Conservation (phyloP, 2,797 vertebrate species). For the Coregonus sp. region DNA sequence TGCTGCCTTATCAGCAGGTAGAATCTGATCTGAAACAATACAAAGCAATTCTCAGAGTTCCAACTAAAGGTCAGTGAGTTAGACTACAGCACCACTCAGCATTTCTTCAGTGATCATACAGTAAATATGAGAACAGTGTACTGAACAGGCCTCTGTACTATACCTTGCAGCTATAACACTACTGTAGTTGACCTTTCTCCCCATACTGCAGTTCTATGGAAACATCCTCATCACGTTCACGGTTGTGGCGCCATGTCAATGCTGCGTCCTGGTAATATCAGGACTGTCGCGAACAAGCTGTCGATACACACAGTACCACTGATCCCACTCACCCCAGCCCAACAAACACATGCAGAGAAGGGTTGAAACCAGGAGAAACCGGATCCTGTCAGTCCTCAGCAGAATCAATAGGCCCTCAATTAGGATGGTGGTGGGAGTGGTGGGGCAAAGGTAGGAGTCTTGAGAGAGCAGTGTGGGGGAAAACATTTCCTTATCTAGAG, state of each 20-base stretch:
- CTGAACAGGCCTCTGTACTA: neutral
- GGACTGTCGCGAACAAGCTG: neutral
- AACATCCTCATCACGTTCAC: neutral
- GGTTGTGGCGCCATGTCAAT: neutral
- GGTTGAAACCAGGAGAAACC: slow-evolving; percentile 4
- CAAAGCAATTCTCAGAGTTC: neutral
- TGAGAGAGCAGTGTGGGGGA: neutral
- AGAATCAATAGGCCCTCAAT: slow-evolving; percentile 31
- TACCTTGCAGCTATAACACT: no score
- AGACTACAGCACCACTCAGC: neutral
- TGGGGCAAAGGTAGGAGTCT: neutral
- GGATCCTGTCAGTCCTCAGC: slow-evolving; percentile 11
- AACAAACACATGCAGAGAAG: slow-evolving; percentile 6
- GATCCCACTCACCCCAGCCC: neutral
- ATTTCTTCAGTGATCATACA: neutral
- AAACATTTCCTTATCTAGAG: slow-evolving; percentile 16
- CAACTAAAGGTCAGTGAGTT: neutral
- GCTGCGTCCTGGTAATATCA: neutral
- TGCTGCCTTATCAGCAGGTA: neutral
- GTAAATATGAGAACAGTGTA: neutral
- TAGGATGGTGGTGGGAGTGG: neutral
- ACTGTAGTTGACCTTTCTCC: no score
- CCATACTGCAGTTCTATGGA: no score
- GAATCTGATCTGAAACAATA: neutral
- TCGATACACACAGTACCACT: neutral